Evolutionary conservation across 2,113 vertebrate genomes (phyloP), one percentile per base, ranked within the genome.

Genomic region (Platysteira castanea): DNA sequence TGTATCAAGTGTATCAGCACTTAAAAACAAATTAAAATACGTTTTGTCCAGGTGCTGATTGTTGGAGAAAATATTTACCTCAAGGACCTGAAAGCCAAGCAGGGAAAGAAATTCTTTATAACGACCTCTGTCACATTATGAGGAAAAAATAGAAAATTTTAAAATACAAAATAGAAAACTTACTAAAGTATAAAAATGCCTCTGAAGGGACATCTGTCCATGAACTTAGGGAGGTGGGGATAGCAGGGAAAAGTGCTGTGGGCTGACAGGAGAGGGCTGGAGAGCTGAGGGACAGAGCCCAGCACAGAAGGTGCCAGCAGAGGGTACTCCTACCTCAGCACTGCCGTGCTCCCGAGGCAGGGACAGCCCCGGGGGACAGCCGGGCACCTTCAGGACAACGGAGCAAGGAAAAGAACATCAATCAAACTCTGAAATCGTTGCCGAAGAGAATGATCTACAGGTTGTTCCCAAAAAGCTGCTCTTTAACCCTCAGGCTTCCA

Each of bases 251-350:
- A 47, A 5, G 21, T 30, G 28, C 21, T 35, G 0, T 0, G 33
- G 27, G 7, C 7, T 11, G 9, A 20, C 2, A 61, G 17, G 4
- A 26, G 2, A 42, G 14, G 49, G 10, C 4, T 8, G 73, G 44
- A 35, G 69, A 85, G 84, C 44, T 44, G 9, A 2, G 49, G 63
- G 70, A 57, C 41, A 24, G 56, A 87, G 74, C 28, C 27, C 33
- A 68, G 44, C 68, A 82, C 91, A 75, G n/a, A 73, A 27, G 17
- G 3, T 15, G 74, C 95, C 96, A 96, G 91, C 76, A 96, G 96
- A 95, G 97, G 96, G 94, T 74, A 93, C 84, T 96, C 79, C 44
- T 8, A 69, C 69, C 37, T 80, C 15, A 81, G 9, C 28, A 14
- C 89, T 39, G 57, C 16, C 11, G 5, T 1, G 50, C 61, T 68